Conservation (phyloP, 1,140 invertebrate species). For the Yoshiicerus persimilis region DNA sequence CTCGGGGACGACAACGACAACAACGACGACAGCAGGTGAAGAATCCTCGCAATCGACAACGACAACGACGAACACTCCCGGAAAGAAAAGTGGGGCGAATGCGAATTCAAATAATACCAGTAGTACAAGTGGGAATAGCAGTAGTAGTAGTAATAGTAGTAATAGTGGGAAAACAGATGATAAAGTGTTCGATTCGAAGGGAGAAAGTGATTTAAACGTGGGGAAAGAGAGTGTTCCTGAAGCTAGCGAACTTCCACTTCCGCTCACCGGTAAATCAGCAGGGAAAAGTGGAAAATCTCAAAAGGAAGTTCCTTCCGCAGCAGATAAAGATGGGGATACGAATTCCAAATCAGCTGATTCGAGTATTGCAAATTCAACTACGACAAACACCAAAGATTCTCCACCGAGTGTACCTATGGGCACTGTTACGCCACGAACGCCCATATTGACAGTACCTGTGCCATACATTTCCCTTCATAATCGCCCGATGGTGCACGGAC, state of each 20-base stretch:
- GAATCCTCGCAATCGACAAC: not conserved
- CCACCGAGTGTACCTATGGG: not conserved
- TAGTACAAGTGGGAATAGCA: not conserved
- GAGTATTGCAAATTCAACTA: not conserved
- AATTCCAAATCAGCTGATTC: slow-evolving; percentile 1
- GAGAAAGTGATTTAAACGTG: slow-evolving; percentile 3
- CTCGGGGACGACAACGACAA: not conserved
- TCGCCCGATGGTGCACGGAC: slow-evolving; percentile 25
- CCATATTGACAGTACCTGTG: slow-evolving; percentile 46
- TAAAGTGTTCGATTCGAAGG: not conserved
- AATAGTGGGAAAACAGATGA: not conserved
- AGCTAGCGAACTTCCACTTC: not conserved
- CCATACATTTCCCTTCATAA: slow-evolving; percentile 42
- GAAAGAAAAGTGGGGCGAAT: not conserved
- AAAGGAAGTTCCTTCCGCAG: not conserved
- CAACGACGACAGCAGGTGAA: not conserved
- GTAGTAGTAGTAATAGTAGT: not conserved
- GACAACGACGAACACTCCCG: not conserved
- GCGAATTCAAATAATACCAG: not conserved
- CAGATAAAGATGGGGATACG: not conserved
- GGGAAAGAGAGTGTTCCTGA: not conserved
- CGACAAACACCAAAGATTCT: not conserved
- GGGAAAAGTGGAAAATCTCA: slow-evolving; percentile 19
- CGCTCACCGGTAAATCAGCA: not conserved
- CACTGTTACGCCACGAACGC: slow-evolving; percentile 19